Evolutionary conservation across 2,797 vertebrate genomes (phyloP), one percentile per base, ranked within the genome.

Genomic region (Salmo trutta): DNA sequence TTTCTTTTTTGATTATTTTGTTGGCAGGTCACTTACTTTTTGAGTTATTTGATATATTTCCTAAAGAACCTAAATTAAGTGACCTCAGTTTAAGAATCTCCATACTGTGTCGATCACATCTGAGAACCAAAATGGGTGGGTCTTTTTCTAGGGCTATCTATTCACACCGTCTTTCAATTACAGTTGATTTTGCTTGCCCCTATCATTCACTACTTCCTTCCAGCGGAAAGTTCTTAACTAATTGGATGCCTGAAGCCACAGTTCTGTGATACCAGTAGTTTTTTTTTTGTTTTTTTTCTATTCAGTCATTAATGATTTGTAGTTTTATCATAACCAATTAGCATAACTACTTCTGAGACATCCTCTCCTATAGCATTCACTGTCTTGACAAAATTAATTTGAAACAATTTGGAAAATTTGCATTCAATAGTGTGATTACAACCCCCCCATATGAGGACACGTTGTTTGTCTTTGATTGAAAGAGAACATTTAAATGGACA

Each of bases 1-100:
- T 70, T 47, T 47, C 33, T 31, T 89, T 89, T 89, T 89, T 78
- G 88, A 82, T 94, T 88, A 84, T 91, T 92, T 92, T 92, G 92
- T 93, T 94, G 93, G 93, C 94, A 96, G 97, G 97, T 99, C 98
- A 99, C 97, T 98, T 97, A 95, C 94, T 96, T 94, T 97, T 88
- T 94, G 90, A 93, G 94, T 93, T 95, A 95, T 95, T 93, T 92
- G 92, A 92, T 90, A 91, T 65, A 47, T 90, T 93, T 81, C 31
- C 69, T 92, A 88, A 88, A 47, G 2, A 47, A 90, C 91, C 94
- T 95, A 93, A 97, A 96, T 95, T 94, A 97, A 96, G 97, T 99
- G 98, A 98, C 97, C 97, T 97, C 94, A 95, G 93, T 94, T 95
- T 91, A 94, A 91, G 94, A 95, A 95, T 97, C 97, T 99, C 96